Evolutionary conservation across 1,140 invertebrate genomes (phyloP).

Genomic region (Brachionus koreanus): DNA sequence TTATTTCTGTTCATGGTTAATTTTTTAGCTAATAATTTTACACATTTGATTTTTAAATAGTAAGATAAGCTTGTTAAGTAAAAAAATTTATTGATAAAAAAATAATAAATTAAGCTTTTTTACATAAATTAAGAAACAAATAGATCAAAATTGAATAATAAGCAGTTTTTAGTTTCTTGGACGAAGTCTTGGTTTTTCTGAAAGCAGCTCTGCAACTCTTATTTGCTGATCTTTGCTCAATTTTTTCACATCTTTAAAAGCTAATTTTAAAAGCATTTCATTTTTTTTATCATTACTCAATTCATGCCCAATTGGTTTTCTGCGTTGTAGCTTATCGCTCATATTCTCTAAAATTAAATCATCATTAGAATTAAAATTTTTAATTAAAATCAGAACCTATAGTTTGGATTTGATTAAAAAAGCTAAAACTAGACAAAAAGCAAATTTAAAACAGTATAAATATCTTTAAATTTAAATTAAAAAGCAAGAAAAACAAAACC

Average conservation of each 20-base stretch:
- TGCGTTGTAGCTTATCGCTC: not conserved
- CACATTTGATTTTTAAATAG: too few species aligned
- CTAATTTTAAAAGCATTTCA: not conserved
- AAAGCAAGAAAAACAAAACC: too few species aligned
- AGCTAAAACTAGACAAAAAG: too few species aligned
- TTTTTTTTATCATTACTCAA: not conserved
- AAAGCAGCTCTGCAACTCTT: not conserved
- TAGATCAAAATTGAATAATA: too few species aligned
- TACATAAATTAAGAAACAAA: not conserved
- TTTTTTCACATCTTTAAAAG: not conserved
- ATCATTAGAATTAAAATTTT: not conserved
- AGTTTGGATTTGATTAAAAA: too few species aligned
- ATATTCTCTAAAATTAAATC: not conserved
- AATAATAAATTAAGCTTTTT: not conserved
- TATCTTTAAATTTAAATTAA: too few species aligned
- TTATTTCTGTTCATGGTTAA: too few species aligned
- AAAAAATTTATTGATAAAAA: too few species aligned
- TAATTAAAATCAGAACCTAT: too few species aligned
- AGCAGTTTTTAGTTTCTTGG: not conserved
- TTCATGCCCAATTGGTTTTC: not conserved
- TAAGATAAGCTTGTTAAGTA: too few species aligned
- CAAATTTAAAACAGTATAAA: too few species aligned
- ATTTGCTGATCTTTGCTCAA: not conserved
- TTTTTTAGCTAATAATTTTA: too few species aligned
- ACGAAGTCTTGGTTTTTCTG: not conserved